phyloP scores from a whole-genome alignment of 2,888 invertebrate genomes.

The Thumatha senex region DNA sequence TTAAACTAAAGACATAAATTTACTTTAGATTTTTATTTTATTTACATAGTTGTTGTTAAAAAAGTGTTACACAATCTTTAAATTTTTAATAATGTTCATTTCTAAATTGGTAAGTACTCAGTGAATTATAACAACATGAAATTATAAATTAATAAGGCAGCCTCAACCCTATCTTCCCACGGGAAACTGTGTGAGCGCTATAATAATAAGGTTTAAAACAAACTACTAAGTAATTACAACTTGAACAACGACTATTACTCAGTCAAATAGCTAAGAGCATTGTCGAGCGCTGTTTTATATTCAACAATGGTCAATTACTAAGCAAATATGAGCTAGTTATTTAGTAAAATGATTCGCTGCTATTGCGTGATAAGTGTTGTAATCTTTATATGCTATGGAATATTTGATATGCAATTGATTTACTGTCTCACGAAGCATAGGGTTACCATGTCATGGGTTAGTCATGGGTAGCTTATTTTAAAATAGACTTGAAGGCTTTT shows the following conservation, averaged over 20 bases:
- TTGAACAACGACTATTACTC: constrained; percentile 69
- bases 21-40: too few species aligned
- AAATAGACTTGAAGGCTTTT: too few species aligned
- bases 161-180: constrained; percentile 60
- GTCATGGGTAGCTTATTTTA: too few species aligned
- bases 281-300: constrained; percentile 58
- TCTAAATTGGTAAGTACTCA: constrained; percentile 35
- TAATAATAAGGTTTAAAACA: constrained; percentile 75
- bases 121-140: constrained; percentile 40
- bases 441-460: too few species aligned
- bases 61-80: too few species aligned
- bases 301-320: constrained; percentile 61
- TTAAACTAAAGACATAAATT: too few species aligned
- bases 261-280: constrained; percentile 68
- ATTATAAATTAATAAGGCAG: constrained; percentile 70
- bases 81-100: constrained; percentile 5
- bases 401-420: constrained; percentile 36
- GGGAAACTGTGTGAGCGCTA: constrained; percentile 62
- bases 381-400: constrained; percentile 20
- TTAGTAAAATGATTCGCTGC: constrained; percentile 42
- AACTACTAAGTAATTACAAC: constrained; percentile 77
- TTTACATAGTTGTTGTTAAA: too few species aligned
- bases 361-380: constrained; percentile 27
- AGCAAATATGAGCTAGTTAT: constrained; percentile 41
- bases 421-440: constrained; percentile 11